phyloP scores from a whole-genome alignment of 64 coral and sea anemone genomes.

The Dendronephthya gigantea region DNA sequence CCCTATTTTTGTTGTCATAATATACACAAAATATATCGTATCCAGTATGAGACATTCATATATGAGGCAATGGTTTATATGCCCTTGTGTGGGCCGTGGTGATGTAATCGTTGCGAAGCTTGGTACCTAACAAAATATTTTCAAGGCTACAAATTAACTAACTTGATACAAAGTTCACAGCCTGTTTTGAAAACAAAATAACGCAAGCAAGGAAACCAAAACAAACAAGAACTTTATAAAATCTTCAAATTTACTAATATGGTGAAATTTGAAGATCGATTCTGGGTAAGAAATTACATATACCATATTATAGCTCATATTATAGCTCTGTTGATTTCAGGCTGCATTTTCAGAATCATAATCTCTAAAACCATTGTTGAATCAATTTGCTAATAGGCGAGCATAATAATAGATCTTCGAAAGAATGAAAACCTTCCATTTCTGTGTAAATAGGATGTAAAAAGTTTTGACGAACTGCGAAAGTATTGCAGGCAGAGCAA shows the following conservation, averaged over 20 bases:
- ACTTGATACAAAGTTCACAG: too few species aligned
- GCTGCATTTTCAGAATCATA: neutral
- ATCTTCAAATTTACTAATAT: neutral
- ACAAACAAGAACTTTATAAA: neutral
- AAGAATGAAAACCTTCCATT: neutral
- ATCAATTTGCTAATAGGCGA: neutral
- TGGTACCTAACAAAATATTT: neutral
- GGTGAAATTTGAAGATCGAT: constrained; percentile 4
- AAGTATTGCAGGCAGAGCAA: constrained; percentile 87
- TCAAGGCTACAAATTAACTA: too few species aligned
- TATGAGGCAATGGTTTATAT: too few species aligned
- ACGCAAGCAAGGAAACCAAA: neutral
- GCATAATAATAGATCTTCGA: neutral
- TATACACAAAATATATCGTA: too few species aligned
- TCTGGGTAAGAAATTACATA: constrained; percentile 2
- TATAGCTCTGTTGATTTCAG: neutral
- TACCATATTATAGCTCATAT: neutral
- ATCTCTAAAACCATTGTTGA: neutral
- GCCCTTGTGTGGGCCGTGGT: neutral
- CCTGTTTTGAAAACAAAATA: too few species aligned
- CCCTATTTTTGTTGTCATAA: too few species aligned
- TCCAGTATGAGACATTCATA: too few species aligned
- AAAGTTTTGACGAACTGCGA: constrained; percentile 87
- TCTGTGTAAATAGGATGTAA: constrained; percentile 62
- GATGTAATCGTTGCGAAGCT: neutral